These are phyloP conservation scores for Tangara arthus DNA, from an alignment of 2,797 vertebrate genomes.

Conservation along the genomic window DNA sequence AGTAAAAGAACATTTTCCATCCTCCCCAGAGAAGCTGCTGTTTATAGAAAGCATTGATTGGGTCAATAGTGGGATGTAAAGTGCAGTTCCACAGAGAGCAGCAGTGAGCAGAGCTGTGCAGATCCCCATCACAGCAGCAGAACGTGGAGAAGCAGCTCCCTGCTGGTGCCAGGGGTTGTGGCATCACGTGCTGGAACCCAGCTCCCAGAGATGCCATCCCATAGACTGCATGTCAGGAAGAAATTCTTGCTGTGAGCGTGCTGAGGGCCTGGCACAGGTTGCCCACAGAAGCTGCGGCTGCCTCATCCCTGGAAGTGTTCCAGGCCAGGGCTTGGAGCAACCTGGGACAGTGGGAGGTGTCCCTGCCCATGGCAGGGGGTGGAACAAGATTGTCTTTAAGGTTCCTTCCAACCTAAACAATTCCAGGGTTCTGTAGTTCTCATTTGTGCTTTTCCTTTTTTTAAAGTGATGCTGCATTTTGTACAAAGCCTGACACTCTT, in stretches of 20 bases:
- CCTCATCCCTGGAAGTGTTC: neutral
- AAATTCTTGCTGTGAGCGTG: neutral
- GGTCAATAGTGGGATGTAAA: neutral
- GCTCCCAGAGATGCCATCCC: neutral
- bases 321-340: neutral
- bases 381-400: fast-evolving
- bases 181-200: neutral
- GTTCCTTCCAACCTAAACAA: neutral
- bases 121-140: neutral
- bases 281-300: neutral
- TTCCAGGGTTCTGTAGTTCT: neutral
- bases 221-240: fast-evolving
- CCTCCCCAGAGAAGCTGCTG: neutral
- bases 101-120: neutral
- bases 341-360: neutral
- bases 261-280: fast-evolving
- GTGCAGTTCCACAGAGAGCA: neutral
- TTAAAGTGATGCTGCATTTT: neutral
- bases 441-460: neutral
- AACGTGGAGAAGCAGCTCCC: neutral
- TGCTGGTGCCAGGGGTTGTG: neutral
- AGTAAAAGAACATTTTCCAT: neutral
- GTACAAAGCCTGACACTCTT: neutral
- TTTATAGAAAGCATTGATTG: neutral
- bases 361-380: neutral